Conservation (phyloP, 92 coral and sea anemone genomes). For the Bergia puertoricense region DNA sequence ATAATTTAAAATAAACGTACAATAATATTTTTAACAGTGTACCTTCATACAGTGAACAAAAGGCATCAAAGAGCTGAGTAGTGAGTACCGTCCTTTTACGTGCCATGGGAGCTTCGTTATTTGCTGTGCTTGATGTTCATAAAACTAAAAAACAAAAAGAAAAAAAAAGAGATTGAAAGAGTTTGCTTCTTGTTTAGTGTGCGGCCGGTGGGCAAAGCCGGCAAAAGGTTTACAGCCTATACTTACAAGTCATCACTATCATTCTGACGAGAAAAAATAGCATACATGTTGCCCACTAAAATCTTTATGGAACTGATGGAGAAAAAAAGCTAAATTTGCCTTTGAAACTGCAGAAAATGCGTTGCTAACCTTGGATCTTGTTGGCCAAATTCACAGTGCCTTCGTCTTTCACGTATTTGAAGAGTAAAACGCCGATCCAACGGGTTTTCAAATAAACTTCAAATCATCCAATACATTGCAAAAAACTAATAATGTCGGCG, state of each 20-base stretch:
- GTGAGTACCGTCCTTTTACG: slow-evolving; percentile 70
- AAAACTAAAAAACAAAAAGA: slow-evolving; percentile 36
- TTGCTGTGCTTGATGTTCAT: slow-evolving; percentile 44
- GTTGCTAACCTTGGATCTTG: too few relatives aligned
- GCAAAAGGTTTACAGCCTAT: not conserved
- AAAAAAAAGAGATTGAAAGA: not conserved
- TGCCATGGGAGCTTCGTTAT: slow-evolving; percentile 73
- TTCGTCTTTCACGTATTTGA: too few relatives aligned
- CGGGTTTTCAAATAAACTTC: too few relatives aligned
- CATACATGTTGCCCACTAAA: too few relatives aligned
- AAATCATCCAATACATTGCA: too few relatives aligned
- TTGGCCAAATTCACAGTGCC: too few relatives aligned
- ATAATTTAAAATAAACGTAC: not conserved
- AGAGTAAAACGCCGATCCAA: too few relatives aligned
- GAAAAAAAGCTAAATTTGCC: too few relatives aligned
- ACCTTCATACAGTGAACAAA: slow-evolving; percentile 58
- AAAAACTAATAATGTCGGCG: too few relatives aligned
- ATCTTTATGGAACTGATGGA: too few relatives aligned
- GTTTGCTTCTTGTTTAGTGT: not conserved
- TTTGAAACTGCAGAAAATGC: too few relatives aligned
- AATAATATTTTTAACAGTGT: not conserved
- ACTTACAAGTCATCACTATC: not conserved
- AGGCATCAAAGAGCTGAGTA: slow-evolving; percentile 57
- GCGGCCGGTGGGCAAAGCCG: not conserved
- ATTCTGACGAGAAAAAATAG: too few relatives aligned